phyloP scores from a whole-genome alignment of 2,113 vertebrate genomes.

The Pogona vitticeps region DNA sequence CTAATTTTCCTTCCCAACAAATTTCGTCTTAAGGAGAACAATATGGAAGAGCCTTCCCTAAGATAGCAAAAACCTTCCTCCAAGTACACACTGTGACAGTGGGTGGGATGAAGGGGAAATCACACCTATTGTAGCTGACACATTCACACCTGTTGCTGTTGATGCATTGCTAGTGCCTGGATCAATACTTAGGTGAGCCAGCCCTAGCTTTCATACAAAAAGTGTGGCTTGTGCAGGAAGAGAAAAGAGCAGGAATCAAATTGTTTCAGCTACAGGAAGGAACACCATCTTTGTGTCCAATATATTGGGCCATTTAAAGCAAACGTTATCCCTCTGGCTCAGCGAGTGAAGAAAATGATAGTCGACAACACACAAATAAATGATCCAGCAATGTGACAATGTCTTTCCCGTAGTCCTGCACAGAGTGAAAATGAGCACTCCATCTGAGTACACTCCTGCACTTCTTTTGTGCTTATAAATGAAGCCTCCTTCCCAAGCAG shows the following conservation, averaged over 20 bases:
- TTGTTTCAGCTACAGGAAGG: background rate
- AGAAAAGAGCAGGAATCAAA: background rate
- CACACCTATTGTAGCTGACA: no score
- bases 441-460: rapidly evolving
- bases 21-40: background rate
- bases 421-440: constrained; percentile 19
- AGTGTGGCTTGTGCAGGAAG: background rate
- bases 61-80: background rate
- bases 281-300: background rate
- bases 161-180: background rate
- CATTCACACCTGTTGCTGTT: background rate
- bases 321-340: background rate
- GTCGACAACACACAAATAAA: background rate
- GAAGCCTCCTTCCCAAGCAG: constrained; percentile 28
- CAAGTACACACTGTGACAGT: background rate
- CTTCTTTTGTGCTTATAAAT: constrained; percentile 35
- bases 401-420: background rate
- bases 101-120: background rate
- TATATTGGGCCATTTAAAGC: background rate
- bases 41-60: background rate
- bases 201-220: background rate
- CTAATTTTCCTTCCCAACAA: background rate
- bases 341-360: constrained; percentile 3
- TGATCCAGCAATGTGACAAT: background rate
- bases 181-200: background rate